These are phyloP conservation scores for Argopecten irradians DNA, from an alignment of 1,140 invertebrate species.

Conservation along the genomic window DNA sequence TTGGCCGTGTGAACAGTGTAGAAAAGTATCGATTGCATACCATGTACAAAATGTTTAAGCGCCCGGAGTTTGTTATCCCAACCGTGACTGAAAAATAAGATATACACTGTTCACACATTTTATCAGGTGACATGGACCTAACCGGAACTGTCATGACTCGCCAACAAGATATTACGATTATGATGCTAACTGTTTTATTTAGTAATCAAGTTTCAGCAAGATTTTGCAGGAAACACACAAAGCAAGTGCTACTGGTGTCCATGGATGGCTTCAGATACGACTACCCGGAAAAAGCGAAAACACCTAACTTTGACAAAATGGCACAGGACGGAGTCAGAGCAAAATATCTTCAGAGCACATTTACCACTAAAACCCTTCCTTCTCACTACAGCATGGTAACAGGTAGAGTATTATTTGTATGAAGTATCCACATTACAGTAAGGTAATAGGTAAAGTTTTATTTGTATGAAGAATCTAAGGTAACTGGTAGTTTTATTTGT, in stretches of 20 bases:
- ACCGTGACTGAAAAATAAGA: no score
- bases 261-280: conserved; percentile 76
- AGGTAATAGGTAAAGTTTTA: no score
- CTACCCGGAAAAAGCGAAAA: conserved; percentile 63
- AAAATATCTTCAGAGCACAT: conserved; percentile 76
- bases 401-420: no score
- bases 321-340: not conserved
- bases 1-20: no score
- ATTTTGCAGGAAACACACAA: not conserved
- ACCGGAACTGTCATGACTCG: not conserved
- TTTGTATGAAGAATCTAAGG: no score
- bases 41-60: no score
- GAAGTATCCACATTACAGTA: no score
- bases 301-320: conserved; percentile 39
- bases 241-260: conserved; percentile 72
- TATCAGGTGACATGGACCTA: not conserved
- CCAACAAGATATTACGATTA: not conserved
- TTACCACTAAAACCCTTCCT: conserved; percentile 86
- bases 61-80: no score
- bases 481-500: no score
- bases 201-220: not conserved
- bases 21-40: no score
- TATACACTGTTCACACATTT: no score
- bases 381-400: conserved; percentile 88
- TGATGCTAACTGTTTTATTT: not conserved